Percentiles rank a stretch among this genome's conserved stretches.
Conservation (phyloP, 2,113 vertebrate genomes). For the Caretta caretta region DNA sequence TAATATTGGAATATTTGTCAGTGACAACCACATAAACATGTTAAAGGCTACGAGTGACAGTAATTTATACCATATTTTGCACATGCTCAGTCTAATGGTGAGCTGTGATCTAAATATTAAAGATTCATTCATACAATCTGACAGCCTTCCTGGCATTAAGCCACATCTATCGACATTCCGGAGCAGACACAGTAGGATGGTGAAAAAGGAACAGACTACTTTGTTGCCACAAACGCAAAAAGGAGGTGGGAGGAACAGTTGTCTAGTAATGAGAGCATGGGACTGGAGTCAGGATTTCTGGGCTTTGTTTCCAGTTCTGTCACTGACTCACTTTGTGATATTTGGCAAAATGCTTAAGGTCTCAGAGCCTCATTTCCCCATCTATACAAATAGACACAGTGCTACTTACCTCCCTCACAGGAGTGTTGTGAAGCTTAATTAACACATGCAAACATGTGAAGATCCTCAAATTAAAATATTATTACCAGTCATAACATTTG, state of each 20-base stretch:
- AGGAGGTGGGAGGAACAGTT: conserved; percentile 44
- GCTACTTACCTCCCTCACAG: background rate
- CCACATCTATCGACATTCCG: conserved; percentile 29
- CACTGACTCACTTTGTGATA: background rate
- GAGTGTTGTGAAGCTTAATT: background rate
- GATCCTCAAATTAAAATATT: background rate
- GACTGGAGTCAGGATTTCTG: conserved; percentile 32
- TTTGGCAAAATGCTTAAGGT: background rate
- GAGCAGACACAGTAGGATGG: conserved; percentile 52
- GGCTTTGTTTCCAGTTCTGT: background rate
- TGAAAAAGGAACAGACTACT: conserved; percentile 51
- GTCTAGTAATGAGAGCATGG: conserved; percentile 16
- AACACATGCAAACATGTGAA: fast-evolving
- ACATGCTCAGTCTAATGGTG: background rate
- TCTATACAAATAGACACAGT: background rate
- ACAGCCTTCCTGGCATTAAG: background rate
- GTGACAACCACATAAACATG: fast-evolving
- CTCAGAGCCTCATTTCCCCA: background rate
- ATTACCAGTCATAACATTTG: background rate
- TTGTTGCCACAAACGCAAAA: conserved; percentile 38
- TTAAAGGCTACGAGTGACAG: background rate
- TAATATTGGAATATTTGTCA: fast-evolving
- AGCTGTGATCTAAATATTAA: background rate
- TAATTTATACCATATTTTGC: background rate
- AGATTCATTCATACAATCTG: conserved; percentile 49